Conservation (phyloP, 1,140 invertebrate genomes). For the Pectinophora gossypiella region DNA sequence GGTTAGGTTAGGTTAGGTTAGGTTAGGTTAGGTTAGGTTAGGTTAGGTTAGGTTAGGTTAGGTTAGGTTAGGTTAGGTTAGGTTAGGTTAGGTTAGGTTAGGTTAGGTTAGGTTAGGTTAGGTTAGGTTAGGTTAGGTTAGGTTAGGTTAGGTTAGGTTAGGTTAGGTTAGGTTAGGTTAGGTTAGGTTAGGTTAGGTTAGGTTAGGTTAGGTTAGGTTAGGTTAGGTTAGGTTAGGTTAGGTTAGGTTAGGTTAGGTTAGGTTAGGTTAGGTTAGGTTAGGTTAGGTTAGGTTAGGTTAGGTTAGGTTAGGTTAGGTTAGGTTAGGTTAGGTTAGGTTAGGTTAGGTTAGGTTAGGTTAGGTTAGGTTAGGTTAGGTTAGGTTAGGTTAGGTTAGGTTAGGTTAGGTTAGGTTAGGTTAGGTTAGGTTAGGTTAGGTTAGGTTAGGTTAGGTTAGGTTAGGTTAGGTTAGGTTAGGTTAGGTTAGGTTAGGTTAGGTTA, state of each 20-base stretch:
- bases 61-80: slow-evolving; percentile 9
- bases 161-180: slow-evolving; percentile 8
- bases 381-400: slow-evolving; percentile 8
- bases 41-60: slow-evolving; percentile 9
- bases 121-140: slow-evolving; percentile 8
- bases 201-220: slow-evolving; percentile 9
- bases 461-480: slow-evolving; percentile 9
- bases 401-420: slow-evolving; percentile 8
- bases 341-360: slow-evolving; percentile 8
- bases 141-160: slow-evolving; percentile 7
- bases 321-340: slow-evolving; percentile 9
- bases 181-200: slow-evolving; percentile 9
- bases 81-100: slow-evolving; percentile 9
- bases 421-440: slow-evolving; percentile 9
- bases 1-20: slow-evolving; percentile 9
- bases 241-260: slow-evolving; percentile 8
- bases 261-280: slow-evolving; percentile 8
- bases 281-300: slow-evolving; percentile 10
- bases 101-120: slow-evolving; percentile 7
- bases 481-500: slow-evolving; percentile 9
- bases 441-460: slow-evolving; percentile 9
- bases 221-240: slow-evolving; percentile 7
- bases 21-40: slow-evolving; percentile 9
- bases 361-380: slow-evolving; percentile 8
- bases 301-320: slow-evolving; percentile 8